phyloP scores from a whole-genome alignment of 2,888 invertebrate genomes.

The Ypsolopha sequella region DNA sequence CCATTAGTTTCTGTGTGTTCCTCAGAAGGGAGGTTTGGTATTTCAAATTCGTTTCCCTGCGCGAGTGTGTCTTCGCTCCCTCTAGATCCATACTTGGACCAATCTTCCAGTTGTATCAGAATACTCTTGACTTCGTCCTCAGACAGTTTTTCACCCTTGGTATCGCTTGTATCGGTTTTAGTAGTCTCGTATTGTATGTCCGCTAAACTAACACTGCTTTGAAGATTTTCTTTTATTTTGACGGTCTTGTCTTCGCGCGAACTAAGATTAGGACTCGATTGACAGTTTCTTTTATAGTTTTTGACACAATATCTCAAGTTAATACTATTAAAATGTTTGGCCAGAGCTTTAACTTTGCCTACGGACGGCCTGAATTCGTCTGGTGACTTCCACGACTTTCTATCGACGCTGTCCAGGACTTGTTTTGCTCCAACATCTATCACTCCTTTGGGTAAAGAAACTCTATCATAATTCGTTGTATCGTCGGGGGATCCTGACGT shows the following conservation, averaged over 20 bases:
- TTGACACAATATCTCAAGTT: constrained; percentile 53
- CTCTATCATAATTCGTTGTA: constrained; percentile 17
- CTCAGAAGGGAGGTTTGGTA: constrained; percentile 55
- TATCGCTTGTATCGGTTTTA: constrained; percentile 39
- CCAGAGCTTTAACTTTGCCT: constrained; percentile 78
- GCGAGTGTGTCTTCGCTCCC: constrained; percentile 60
- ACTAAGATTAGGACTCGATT: constrained; percentile 60
- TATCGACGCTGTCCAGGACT: constrained; percentile 44
- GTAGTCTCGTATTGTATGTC: constrained; percentile 52
- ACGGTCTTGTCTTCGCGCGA: constrained; percentile 27
- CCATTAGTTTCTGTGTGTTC: constrained; percentile 34
- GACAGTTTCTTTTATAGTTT: constrained; percentile 53
- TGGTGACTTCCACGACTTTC: constrained; percentile 78
- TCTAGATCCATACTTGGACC: constrained; percentile 60
- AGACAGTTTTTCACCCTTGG: constrained; percentile 39
- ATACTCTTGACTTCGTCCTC: constrained; percentile 61
- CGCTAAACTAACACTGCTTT: constrained; percentile 49
- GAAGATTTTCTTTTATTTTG: constrained; percentile 30
- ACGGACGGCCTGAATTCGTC: constrained; percentile 77
- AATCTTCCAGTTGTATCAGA: constrained; percentile 56
- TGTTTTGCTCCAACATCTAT: constrained; percentile 37
- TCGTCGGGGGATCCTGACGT: constrained; percentile 47
- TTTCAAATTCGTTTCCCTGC: constrained; percentile 56
- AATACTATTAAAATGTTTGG: constrained; percentile 75
- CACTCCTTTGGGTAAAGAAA: constrained; percentile 12